Percentiles rank a stretch among this genome's conserved stretches.
phyloP scores from a whole-genome alignment of 2,113 vertebrate genomes.

The Arothron firmamentum region DNA sequence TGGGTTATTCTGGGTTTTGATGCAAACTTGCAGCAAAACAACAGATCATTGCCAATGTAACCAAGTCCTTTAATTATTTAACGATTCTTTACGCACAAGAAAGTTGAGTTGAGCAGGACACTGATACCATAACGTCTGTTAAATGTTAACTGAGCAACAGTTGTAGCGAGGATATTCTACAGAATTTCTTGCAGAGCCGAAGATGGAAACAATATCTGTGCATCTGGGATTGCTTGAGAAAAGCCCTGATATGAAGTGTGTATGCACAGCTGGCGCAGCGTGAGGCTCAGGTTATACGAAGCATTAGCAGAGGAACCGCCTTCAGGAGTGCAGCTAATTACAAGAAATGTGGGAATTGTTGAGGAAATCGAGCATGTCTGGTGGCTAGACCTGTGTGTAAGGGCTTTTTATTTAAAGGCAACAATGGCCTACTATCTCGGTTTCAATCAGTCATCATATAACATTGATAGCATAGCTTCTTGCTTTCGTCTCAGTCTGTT shows the following conservation, averaged over 20 bases:
- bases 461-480: too few relatives aligned
- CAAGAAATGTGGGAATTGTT: conserved; percentile 7
- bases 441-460: too few relatives aligned
- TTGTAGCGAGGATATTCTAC: too few relatives aligned
- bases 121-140: too few relatives aligned
- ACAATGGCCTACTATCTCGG: too few relatives aligned
- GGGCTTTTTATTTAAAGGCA: not conserved
- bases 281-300: conserved; percentile 16
- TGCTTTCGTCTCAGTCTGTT: conserved; percentile 5
- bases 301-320: conserved; percentile 13
- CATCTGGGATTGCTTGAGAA: conserved; percentile 9
- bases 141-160: too few relatives aligned
- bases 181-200: not conserved
- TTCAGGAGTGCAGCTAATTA: conserved; percentile 7
- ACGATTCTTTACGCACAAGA: not conserved
- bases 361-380: not conserved
- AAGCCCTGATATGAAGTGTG: conserved; percentile 16
- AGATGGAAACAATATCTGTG: conserved; percentile 23
- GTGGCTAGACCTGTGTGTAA: not conserved
- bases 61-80: not conserved
- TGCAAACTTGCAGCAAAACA: too few relatives aligned
- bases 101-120: too few relatives aligned
- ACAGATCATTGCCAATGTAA: too few relatives aligned
- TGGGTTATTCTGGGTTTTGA: too few relatives aligned
- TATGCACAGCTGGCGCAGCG: conserved; percentile 7